Evolutionary conservation across 2,888 invertebrate genomes (phyloP).

Genomic region (Cinara cedri): DNA sequence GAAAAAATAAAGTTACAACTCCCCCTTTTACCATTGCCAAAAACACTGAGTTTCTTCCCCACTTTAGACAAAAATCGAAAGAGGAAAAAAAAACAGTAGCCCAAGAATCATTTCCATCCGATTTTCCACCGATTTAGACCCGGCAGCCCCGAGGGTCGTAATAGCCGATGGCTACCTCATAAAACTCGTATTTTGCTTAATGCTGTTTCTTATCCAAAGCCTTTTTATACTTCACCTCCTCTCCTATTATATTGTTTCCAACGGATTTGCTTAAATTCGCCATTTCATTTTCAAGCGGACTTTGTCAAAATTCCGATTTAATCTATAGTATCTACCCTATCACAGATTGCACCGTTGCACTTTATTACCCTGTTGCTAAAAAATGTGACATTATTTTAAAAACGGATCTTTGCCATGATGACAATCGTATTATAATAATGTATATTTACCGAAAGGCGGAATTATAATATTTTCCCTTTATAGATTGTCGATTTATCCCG

Average conservation of each 20-base stretch:
- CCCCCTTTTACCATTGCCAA: constrained; percentile 42
- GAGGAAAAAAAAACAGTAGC: constrained; percentile 20
- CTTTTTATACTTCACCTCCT: constrained; percentile 22
- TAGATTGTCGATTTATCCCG: too few relatives aligned
- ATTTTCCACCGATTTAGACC: constrained; percentile 54
- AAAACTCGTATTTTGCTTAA: constrained; percentile 57
- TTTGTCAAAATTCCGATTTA: constrained; percentile 22
- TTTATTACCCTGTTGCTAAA: constrained; percentile 14
- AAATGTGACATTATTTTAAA: neutral
- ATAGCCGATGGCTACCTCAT: constrained; percentile 57
- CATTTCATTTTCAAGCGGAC: constrained; percentile 43
- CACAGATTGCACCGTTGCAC: constrained; percentile 42
- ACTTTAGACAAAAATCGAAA: constrained; percentile 13
- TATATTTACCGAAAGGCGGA: neutral
- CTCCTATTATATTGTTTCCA: constrained; percentile 23
- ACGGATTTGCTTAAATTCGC: constrained; percentile 51
- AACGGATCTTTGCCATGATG: constrained; percentile 21
- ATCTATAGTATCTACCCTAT: constrained; percentile 18
- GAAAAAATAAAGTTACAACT: constrained; percentile 47
- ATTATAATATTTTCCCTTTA: neutral
- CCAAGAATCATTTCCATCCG: constrained; percentile 49
- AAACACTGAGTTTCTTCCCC: constrained; percentile 30
- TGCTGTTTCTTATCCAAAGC: constrained; percentile 52
- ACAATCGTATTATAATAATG: neutral
- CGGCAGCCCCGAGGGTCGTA: constrained; percentile 45